Conservation (phyloP, 2,888 invertebrate genomes). For the Drosophila maculinotata region DNA sequence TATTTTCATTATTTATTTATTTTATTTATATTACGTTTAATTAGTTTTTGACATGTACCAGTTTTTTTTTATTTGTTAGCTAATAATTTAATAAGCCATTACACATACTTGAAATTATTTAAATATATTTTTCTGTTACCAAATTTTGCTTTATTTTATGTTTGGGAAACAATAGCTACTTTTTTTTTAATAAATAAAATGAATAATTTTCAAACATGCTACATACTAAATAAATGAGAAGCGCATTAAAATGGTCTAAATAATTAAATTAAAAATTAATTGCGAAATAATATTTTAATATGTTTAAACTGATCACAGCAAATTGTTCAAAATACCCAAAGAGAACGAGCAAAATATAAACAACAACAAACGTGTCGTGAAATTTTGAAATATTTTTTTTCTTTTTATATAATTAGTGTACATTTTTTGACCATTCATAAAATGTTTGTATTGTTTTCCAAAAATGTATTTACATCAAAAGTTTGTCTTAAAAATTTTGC, state of each 20-base stretch:
- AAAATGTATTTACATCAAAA: constrained; percentile 65
- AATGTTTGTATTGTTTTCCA: constrained; percentile 17
- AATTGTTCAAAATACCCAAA: constrained; percentile 71
- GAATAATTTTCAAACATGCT: constrained; percentile 21
- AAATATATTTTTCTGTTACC: constrained; percentile 10
- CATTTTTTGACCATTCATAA: constrained; percentile 26
- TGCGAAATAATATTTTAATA: constrained; percentile 42
- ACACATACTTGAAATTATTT: constrained; percentile 35
- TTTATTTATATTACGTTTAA: constrained; percentile 23
- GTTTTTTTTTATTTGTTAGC: constrained; percentile 26
- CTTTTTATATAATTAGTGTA: constrained; percentile 26
- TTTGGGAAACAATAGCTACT: constrained; percentile 11
- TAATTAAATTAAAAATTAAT: constrained; percentile 30
- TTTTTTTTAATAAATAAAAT: constrained; percentile 56
- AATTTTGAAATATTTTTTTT: constrained; percentile 4
- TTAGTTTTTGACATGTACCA: constrained; percentile 55
- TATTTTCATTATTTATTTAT: constrained; percentile 35
- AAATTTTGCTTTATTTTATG: constrained; percentile 16
- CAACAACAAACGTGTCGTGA: constrained; percentile 18
- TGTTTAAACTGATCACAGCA: constrained; percentile 76
- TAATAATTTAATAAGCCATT: constrained; percentile 41
- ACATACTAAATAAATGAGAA: constrained; percentile 69
- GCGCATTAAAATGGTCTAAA: constrained; percentile 33
- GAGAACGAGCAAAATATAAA: constrained; percentile 34
- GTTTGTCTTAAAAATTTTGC: constrained; percentile 48